phyloP scores from a whole-genome alignment of 2,113 vertebrate species.

The Salvelinus alpinus region DNA sequence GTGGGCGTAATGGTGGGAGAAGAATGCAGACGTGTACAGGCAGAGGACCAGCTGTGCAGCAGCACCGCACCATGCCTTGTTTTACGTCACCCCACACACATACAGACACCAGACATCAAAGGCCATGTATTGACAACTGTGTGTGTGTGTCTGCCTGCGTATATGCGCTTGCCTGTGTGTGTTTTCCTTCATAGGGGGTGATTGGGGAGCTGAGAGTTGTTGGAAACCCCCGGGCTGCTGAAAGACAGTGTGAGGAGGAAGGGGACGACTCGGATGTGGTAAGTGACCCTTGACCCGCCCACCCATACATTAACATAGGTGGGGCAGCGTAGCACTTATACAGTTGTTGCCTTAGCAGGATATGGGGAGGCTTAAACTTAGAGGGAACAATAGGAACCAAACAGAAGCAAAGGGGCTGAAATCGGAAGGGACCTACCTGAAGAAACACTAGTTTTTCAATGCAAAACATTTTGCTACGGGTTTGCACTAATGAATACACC shows the following conservation, averaged over 20 bases:
- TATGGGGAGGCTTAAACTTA: no score
- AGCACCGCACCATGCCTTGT: no score
- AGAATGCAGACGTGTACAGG: no score
- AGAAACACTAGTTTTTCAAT: no score
- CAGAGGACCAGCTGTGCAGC: no score
- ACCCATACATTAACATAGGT: neutral
- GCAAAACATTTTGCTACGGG: no score
- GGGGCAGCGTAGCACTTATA: neutral
- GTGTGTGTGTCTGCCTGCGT: neutral
- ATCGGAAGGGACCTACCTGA: no score
- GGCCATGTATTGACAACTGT: neutral
- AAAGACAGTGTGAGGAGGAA: constrained; percentile 84
- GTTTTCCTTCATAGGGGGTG: constrained; percentile 74
- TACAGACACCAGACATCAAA: neutral
- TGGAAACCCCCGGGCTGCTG: constrained; percentile 78
- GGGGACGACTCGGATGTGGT: constrained; percentile 86
- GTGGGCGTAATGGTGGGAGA: no score
- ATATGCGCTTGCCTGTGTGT: neutral
- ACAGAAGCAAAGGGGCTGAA: no score
- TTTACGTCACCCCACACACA: no score
- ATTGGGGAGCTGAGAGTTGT: constrained; percentile 84
- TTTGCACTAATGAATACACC: neutral
- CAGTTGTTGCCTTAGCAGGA: neutral
- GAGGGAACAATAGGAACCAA: no score
- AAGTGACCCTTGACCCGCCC: constrained; percentile 50